Percentiles rank a stretch among this genome's conserved stretches.
These are phyloP conservation scores for Adelosebastes latens DNA, from an alignment of 2,797 vertebrate species.

Conservation along the genomic window DNA sequence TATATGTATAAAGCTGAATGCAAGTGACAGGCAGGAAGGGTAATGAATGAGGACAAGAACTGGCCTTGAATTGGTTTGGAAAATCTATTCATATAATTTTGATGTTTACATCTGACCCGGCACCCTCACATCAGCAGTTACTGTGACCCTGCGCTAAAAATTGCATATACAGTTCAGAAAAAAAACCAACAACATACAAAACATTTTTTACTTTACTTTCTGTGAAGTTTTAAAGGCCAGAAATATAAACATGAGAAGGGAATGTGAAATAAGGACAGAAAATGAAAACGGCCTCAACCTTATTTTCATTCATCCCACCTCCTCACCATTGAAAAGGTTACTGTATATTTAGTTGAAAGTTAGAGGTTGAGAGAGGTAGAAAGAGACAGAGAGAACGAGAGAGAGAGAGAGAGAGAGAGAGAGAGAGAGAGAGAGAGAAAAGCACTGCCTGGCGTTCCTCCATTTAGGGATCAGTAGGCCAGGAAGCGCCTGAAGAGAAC, in stretches of 20 bases:
- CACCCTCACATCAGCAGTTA: background rate
- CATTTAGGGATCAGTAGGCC: conserved; percentile 50
- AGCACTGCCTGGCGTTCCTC: conserved; percentile 34
- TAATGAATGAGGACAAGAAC: background rate
- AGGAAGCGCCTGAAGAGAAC: conserved; percentile 49
- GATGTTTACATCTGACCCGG: background rate
- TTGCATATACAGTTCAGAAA: background rate
- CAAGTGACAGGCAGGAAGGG: background rate
- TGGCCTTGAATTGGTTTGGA: background rate
- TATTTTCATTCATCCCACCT: conserved; percentile 44
- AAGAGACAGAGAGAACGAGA: background rate
- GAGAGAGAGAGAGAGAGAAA: background rate
- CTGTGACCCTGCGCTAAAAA: background rate
- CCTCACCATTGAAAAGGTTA: conserved; percentile 27
- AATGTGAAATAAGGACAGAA: background rate
- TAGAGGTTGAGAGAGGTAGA: conserved; percentile 6
- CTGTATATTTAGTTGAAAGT: conserved; percentile 26
- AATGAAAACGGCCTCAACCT: background rate
- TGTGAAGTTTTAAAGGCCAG: background rate
- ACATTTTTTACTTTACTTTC: no score
- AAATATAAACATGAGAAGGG: background rate
- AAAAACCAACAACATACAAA: background rate
- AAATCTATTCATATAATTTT: background rate
- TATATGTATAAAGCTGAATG: background rate
- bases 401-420: no score